Conservation (phyloP, 2,797 vertebrate species). For the Hypotaenidia okinawae region DNA sequence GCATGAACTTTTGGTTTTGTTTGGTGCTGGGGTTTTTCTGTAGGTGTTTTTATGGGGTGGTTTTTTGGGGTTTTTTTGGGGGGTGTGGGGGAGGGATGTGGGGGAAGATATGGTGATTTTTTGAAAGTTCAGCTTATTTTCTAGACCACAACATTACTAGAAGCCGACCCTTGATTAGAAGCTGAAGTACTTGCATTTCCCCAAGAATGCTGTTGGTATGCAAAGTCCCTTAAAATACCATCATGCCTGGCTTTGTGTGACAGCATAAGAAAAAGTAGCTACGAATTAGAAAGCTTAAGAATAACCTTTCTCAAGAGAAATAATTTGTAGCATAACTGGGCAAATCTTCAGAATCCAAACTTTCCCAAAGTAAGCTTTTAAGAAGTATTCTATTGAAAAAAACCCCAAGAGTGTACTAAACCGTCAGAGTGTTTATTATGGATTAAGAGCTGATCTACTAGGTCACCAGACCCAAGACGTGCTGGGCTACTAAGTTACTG, state of each 20-base stretch:
- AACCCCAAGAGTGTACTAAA: not conserved
- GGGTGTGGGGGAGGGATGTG: too few species aligned
- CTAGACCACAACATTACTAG: not conserved
- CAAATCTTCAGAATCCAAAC: not conserved
- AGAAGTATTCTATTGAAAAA: not conserved
- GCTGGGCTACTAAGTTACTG: not conserved
- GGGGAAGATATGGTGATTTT: too few species aligned
- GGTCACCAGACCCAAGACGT: not conserved
- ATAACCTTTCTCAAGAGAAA: not conserved
- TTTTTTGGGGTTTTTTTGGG: too few species aligned
- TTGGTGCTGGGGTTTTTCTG: too few species aligned
- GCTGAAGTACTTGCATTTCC: not conserved
- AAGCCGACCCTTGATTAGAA: not conserved
- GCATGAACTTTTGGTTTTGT: too few species aligned
- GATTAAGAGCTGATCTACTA: not conserved
- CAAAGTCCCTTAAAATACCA: not conserved
- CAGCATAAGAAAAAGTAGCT: not conserved
- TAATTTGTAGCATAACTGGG: not conserved
- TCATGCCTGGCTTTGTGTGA: not conserved
- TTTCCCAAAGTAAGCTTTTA: not conserved
- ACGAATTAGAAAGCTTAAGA: not conserved
- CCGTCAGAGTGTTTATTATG: not conserved
- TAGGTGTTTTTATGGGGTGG: too few species aligned
- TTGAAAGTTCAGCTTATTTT: not conserved
- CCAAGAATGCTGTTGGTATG: not conserved